Percentiles rank a stretch among this genome's conserved stretches.
phyloP scores from a whole-genome alignment of 2,113 vertebrate species.

The Psittacara wagleri region DNA sequence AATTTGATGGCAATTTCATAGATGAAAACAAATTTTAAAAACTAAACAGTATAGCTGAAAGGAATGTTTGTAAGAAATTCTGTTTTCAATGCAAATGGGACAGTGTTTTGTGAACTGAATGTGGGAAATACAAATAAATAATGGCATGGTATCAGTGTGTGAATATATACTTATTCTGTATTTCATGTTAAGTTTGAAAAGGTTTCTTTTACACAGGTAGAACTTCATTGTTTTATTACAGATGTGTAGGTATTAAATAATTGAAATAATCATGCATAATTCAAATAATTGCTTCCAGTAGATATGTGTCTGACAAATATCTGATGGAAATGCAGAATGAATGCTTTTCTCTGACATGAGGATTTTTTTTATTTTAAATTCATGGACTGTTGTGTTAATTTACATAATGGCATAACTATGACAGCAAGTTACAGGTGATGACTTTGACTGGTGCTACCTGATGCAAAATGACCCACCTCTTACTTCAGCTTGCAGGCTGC shows the following conservation, averaged over 20 bases:
- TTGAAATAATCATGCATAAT: conserved; percentile 61
- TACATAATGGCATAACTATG: conserved; percentile 46
- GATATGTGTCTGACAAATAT: conserved; percentile 29
- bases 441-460: neutral
- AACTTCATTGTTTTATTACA: conserved; percentile 58
- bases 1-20: neutral
- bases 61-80: neutral
- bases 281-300: conserved; percentile 67
- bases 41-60: neutral
- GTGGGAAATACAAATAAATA: neutral
- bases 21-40: neutral
- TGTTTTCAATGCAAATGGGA: neutral
- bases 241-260: conserved; percentile 51
- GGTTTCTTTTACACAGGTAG: neutral
- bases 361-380: conserved; percentile 13
- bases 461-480: conserved; percentile 29
- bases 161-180: neutral
- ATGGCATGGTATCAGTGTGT: neutral
- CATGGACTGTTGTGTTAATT: conserved; percentile 18
- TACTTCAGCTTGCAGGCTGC: neutral
- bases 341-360: neutral
- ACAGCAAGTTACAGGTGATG: conserved; percentile 1
- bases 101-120: conserved; percentile 5
- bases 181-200: conserved; percentile 22
- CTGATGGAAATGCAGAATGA: conserved; percentile 12